phyloP scores from a whole-genome alignment of 2,113 vertebrate genomes.

The Clarias batrachus region DNA sequence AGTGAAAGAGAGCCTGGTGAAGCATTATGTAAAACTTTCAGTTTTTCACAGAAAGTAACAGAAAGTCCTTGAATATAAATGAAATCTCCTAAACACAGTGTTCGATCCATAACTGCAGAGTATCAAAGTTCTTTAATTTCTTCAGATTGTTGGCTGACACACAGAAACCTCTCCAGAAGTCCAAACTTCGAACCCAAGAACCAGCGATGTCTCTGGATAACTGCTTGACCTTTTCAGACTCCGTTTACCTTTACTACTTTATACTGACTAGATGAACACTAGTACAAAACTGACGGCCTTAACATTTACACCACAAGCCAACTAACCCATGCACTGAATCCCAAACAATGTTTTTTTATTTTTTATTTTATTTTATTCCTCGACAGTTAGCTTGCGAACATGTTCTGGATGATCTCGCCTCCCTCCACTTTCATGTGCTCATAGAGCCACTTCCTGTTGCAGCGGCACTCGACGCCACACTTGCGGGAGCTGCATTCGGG shows the following conservation, averaged over 20 bases:
- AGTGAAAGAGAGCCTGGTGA: neutral
- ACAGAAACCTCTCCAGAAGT: neutral
- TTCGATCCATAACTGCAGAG: neutral
- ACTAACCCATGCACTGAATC: neutral
- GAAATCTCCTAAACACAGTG: neutral
- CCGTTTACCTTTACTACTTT: neutral
- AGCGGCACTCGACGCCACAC: constrained; percentile 91
- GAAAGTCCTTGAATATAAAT: neutral
- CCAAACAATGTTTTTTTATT: neutral
- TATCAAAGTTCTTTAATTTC: constrained; percentile 3
- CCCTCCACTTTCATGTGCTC: constrained; percentile 97
- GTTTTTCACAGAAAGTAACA: neutral
- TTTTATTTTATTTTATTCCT: neutral
- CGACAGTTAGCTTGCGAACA: constrained; percentile 73
- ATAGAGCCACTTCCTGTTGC: constrained; percentile 96
- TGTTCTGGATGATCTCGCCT: constrained; percentile 91
- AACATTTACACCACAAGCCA: neutral
- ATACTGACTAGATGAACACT: neutral
- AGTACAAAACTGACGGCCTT: neutral
- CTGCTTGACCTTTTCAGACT: neutral
- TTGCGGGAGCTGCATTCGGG: constrained; percentile 86
- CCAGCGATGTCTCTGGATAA: neutral
- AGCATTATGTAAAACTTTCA: neutral
- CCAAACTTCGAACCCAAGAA: neutral
- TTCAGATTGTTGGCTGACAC: neutral